These are phyloP conservation scores for Ichneumoninae sp. DNA, from an alignment of 2,888 invertebrate genomes.

Conservation along the genomic window DNA sequence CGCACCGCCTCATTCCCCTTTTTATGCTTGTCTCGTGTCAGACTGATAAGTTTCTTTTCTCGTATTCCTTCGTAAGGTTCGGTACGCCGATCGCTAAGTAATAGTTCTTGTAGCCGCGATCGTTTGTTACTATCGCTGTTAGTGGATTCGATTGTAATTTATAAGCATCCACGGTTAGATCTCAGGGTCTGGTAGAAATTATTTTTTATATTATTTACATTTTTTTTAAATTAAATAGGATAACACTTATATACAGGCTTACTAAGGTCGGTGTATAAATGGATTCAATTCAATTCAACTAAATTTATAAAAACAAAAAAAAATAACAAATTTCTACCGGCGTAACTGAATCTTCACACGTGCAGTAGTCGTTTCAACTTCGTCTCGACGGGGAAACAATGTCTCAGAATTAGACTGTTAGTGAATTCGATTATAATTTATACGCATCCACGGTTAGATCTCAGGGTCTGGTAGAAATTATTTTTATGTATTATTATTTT, in stretches of 20 bases:
- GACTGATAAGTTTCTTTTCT: slow-evolving; percentile 49
- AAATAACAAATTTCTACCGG: too few relatives aligned
- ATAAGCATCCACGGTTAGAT: background rate
- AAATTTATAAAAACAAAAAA: background rate
- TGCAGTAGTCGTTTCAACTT: background rate
- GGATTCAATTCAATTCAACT: too few relatives aligned
- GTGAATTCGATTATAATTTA: background rate
- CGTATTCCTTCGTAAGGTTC: slow-evolving; percentile 23
- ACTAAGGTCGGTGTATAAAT: too few relatives aligned
- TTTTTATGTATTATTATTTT: too few relatives aligned
- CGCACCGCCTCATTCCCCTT: slow-evolving; percentile 33
- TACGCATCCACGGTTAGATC: background rate
- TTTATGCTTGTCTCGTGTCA: slow-evolving; percentile 68
- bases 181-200: background rate
- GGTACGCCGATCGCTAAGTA: background rate
- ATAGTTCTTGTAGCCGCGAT: background rate
- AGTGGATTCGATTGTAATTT: background rate
- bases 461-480: background rate
- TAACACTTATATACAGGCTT: too few relatives aligned
- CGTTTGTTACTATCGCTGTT: background rate
- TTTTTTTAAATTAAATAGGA: background rate
- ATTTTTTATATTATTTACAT: background rate
- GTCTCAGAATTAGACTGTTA: slow-evolving; percentile 43
- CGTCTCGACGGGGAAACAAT: slow-evolving; percentile 60
- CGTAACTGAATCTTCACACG: background rate